A percentile compares a stretch with the other conserved stretches of the same genome.
These are phyloP conservation scores for Pterophyllum scalare DNA, from an alignment of 2,113 vertebrate species.

Conservation along the genomic window DNA sequence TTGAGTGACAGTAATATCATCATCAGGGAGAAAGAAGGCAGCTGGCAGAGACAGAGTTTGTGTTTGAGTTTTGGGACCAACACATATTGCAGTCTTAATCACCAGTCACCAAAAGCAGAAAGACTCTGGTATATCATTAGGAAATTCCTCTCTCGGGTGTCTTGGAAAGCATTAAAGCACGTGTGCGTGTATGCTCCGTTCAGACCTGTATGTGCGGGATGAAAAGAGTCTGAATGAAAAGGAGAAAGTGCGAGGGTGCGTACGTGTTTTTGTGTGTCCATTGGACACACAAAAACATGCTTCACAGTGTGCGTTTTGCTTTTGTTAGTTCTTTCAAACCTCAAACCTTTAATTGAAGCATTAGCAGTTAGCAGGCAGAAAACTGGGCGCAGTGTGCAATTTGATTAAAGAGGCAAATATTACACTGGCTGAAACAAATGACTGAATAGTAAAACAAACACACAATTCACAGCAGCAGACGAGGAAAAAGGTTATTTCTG, in stretches of 20 bases:
- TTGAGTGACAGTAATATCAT: neutral
- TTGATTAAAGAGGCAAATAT: slow-evolving; percentile 50
- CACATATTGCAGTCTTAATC: slow-evolving; percentile 44
- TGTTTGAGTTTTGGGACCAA: neutral
- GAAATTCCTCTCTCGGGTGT: slow-evolving; percentile 26
- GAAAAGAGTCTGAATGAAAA: neutral
- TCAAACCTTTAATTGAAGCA: slow-evolving; percentile 40
- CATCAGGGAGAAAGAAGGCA: neutral
- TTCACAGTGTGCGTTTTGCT: slow-evolving; percentile 2
- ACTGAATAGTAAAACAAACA: slow-evolving; percentile 15
- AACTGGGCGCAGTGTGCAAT: slow-evolving; percentile 20
- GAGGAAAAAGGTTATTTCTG: neutral
- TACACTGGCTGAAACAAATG: neutral
- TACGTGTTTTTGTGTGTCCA: slow-evolving; percentile 4
- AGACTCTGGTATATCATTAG: neutral
- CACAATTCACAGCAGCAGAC: neutral
- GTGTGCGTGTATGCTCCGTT: neutral
- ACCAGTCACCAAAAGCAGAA: slow-evolving; percentile 4
- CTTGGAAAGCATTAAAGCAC: neutral
- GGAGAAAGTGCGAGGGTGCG: neutral
- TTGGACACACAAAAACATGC: neutral
- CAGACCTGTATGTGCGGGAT: neutral
- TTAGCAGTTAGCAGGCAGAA: slow-evolving; percentile 24
- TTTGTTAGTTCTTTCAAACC: slow-evolving; percentile 52
- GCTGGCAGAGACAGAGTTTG: slow-evolving; percentile 9